Conservation (phyloP, 2,888 invertebrate genomes). For the Periphyllus acericola region DNA sequence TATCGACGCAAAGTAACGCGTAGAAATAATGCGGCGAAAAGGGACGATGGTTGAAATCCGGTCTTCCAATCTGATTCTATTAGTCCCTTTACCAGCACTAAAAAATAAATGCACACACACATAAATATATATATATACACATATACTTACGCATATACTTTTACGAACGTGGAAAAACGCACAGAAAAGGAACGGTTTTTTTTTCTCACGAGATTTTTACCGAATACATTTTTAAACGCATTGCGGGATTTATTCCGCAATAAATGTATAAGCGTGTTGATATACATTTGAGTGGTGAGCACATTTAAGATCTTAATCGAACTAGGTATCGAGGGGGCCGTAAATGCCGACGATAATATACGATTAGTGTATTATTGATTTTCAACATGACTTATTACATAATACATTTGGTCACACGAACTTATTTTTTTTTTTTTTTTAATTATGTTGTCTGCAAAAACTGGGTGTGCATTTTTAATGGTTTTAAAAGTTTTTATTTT, state of each 20-base stretch:
- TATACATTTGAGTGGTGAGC: background rate
- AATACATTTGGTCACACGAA: too few relatives aligned
- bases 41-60: background rate
- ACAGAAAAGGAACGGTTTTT: background rate
- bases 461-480: background rate
- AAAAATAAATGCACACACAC: too few relatives aligned
- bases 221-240: background rate
- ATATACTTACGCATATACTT: background rate
- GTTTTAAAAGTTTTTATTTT: background rate
- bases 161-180: background rate
- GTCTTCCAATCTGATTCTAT: background rate
- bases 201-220: background rate
- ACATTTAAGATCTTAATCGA: background rate
- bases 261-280: background rate
- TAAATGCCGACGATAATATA: background rate
- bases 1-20: background rate
- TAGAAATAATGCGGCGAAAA: slow-evolving; percentile 6
- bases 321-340: background rate
- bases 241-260: background rate
- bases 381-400: too few relatives aligned
- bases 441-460: background rate
- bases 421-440: too few relatives aligned
- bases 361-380: too few relatives aligned
- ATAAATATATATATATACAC: background rate
- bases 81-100: background rate